phyloP scores from a whole-genome alignment of 2,797 vertebrate species.

The Scomberomorus guttatus region DNA sequence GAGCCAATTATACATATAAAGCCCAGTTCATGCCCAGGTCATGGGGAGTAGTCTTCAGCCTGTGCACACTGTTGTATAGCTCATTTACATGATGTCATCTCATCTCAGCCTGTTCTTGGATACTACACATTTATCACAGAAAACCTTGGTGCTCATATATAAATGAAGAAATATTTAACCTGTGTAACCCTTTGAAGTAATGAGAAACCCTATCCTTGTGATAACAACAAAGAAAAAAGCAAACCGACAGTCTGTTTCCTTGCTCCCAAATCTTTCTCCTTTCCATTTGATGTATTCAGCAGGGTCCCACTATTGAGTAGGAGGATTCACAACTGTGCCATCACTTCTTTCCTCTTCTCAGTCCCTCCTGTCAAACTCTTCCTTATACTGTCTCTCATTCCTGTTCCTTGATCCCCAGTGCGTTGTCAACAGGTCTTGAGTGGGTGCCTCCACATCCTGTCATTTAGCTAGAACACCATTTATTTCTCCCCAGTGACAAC shows the following conservation, averaged over 20 bases:
- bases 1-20: background rate
- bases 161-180: slow-evolving; percentile 10
- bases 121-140: background rate
- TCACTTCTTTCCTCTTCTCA: slow-evolving; percentile 43
- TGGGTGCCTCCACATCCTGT: slow-evolving; percentile 70
- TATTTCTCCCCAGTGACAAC: slow-evolving; percentile 49
- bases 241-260: slow-evolving; percentile 23
- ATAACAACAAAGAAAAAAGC: slow-evolving; percentile 6
- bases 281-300: slow-evolving; percentile 64
- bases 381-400: slow-evolving; percentile 52
- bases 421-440: slow-evolving; percentile 66
- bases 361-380: slow-evolving; percentile 66
- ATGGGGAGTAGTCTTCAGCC: background rate
- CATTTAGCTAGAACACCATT: slow-evolving; percentile 57
- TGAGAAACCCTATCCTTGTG: background rate
- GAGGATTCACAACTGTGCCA: slow-evolving; percentile 53
- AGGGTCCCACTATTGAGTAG: slow-evolving; percentile 46
- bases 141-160: background rate
- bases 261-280: slow-evolving; percentile 18
- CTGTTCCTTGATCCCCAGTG: slow-evolving; percentile 57
- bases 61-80: background rate
- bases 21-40: background rate
- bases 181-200: slow-evolving; percentile 34
- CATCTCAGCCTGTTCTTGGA: too few relatives aligned
- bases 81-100: too few relatives aligned